Percentiles rank a stretch among this genome's conserved stretches.
Evolutionary conservation across 37 sponge, comb jelly and placozoan species (phyloP).

Genomic region (Eunapius fragilis): DNA sequence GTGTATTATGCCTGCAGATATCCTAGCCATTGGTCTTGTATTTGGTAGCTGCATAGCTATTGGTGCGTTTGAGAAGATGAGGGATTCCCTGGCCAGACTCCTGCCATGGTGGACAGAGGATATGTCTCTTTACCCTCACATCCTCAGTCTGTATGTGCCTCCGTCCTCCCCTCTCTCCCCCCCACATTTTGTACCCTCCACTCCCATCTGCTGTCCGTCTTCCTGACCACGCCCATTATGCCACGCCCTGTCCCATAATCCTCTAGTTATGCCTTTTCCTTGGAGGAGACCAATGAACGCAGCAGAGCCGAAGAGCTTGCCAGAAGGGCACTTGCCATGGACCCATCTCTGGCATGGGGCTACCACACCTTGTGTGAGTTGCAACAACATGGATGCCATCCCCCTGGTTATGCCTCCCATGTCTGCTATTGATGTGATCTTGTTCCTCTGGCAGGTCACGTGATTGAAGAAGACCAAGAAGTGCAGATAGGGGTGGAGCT

Average conservation of each 20-base stretch:
- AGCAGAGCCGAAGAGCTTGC: slow-evolving; percentile 41
- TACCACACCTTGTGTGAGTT: slow-evolving; percentile 20
- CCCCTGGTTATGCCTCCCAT: too few species aligned
- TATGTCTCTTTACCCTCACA: slow-evolving; percentile 43
- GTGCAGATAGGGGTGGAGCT: slow-evolving; percentile 66
- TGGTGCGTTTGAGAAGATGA: slow-evolving; percentile 58
- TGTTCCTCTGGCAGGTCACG: slow-evolving; percentile 49
- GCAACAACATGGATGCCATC: too few species aligned
- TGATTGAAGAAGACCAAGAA: slow-evolving; percentile 65
- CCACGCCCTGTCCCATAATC: too few species aligned
- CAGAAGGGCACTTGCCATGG: slow-evolving; percentile 35
- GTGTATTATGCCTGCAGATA: slow-evolving; percentile 14
- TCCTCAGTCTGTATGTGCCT: slow-evolving; percentile 52
- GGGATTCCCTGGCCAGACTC: slow-evolving; percentile 39
- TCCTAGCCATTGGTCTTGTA: slow-evolving; percentile 29
- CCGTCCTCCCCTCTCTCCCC: neutral
- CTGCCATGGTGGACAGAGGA: slow-evolving; percentile 57
- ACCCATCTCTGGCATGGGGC: slow-evolving; percentile 2
- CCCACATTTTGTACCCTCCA: neutral
- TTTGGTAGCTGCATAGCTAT: slow-evolving; percentile 21
- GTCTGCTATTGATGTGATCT: too few species aligned
- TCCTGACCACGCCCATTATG: too few species aligned
- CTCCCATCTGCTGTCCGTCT: too few species aligned
- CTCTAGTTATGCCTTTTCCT: slow-evolving; percentile 47
- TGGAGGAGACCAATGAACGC: slow-evolving; percentile 48